Conservation (phyloP, 1,140 invertebrate genomes). For the Heliothis subflexa region DNA sequence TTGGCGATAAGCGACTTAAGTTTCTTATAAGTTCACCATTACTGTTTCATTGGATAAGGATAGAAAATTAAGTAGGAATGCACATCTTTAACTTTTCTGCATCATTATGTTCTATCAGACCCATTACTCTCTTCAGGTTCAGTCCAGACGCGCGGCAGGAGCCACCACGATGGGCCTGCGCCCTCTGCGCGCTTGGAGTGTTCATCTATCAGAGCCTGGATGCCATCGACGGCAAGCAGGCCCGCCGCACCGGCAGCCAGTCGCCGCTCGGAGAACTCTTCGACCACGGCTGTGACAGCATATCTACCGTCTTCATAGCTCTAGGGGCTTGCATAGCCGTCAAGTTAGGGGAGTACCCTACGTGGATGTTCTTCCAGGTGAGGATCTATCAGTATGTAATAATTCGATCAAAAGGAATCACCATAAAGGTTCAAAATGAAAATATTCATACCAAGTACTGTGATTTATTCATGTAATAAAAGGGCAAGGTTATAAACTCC, state of each 20-base stretch:
- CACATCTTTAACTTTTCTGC: too few species aligned
- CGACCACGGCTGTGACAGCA: constrained; percentile 99
- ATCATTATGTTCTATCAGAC: not conserved
- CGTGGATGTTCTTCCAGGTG: constrained; percentile 97
- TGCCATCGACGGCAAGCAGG: constrained; percentile 99
- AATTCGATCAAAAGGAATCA: too few species aligned
- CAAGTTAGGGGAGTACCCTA: constrained; percentile 95
- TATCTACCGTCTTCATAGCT: constrained; percentile 98
- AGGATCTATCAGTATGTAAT: constrained; percentile 22
- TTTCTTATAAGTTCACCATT: too few species aligned
- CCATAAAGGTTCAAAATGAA: too few species aligned
- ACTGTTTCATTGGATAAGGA: too few species aligned
- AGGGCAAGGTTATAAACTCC: too few species aligned
- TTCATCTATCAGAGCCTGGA: constrained; percentile 99
- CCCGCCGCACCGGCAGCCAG: constrained; percentile 96
- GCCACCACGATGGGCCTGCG: constrained; percentile 96
- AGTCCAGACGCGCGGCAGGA: constrained; percentile 89
- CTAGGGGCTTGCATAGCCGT: constrained; percentile 97
- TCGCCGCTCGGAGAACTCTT: constrained; percentile 99
- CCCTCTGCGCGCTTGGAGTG: constrained; percentile 96
- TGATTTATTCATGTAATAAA: not conserved
- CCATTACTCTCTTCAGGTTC: constrained; percentile 80
- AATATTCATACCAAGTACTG: too few species aligned
- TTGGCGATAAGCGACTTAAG: too few species aligned
- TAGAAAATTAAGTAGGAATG: too few species aligned